Conservation (phyloP, 2,113 vertebrate species). For the mouse (Mus musculus) region GRCm39 chr13:31337501-31338000, state of each 20-base stretch:
- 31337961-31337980: neutral
- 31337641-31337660: accelerated
- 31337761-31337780: neutral
- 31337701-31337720: neutral
- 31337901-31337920: neutral
- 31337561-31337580: neutral
- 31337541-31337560: neutral
- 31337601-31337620: neutral
- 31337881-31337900: neutral
- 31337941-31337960: neutral
- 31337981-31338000: neutral
- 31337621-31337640: neutral
- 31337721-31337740: neutral
- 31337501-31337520: neutral
- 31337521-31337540: neutral
- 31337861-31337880: neutral
- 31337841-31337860: neutral
- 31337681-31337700: neutral
- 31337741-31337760: neutral
- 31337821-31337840: neutral
- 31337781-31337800: neutral
- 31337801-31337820: neutral
- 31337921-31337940: neutral
- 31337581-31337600: neutral
- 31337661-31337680: neutral